Percentiles rank a stretch among this genome's conserved stretches.
phyloP scores from a whole-genome alignment of 2,797 vertebrate species.

The Xyrichtys novacula region DNA sequence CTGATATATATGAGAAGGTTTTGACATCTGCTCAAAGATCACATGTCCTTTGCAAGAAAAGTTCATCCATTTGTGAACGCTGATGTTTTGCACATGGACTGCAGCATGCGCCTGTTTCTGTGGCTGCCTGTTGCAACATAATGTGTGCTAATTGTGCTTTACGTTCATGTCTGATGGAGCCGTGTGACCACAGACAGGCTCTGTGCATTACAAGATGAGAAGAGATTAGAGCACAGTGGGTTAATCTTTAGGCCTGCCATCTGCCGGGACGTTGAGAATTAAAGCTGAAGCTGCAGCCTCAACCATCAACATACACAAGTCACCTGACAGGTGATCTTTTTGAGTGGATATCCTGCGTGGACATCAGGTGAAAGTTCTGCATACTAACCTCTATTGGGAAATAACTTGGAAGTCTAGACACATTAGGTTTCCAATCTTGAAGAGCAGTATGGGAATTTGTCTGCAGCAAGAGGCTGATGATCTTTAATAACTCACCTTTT shows the following conservation, averaged over 20 bases:
- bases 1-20: not conserved
- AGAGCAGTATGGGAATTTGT: slow-evolving; percentile 1
- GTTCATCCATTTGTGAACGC: slow-evolving; percentile 1
- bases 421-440: not conserved
- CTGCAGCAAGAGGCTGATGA: slow-evolving; percentile 13
- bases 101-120: not conserved
- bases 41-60: not conserved
- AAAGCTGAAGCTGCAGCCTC: slow-evolving; percentile 79
- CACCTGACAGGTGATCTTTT: slow-evolving; percentile 71
- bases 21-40: not conserved
- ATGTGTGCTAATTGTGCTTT: slow-evolving; percentile 58
- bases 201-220: slow-evolving; percentile 84
- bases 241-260: slow-evolving; percentile 89
- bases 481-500: slow-evolving; percentile 9
- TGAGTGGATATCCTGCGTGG: not conserved
- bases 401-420: not conserved
- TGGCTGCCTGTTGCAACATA: not conserved
- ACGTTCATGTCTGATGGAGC: slow-evolving; percentile 44
- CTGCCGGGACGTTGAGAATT: slow-evolving; percentile 81
- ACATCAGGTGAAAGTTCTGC: not conserved
- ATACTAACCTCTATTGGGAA: slow-evolving; percentile 2
- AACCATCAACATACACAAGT: slow-evolving; percentile 51
- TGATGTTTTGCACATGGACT: not conserved
- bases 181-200: slow-evolving; percentile 70
- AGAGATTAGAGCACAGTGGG: slow-evolving; percentile 84